Conservation (phyloP, 1,140 invertebrate species). For the Aporrectodea caliginosa region DNA sequence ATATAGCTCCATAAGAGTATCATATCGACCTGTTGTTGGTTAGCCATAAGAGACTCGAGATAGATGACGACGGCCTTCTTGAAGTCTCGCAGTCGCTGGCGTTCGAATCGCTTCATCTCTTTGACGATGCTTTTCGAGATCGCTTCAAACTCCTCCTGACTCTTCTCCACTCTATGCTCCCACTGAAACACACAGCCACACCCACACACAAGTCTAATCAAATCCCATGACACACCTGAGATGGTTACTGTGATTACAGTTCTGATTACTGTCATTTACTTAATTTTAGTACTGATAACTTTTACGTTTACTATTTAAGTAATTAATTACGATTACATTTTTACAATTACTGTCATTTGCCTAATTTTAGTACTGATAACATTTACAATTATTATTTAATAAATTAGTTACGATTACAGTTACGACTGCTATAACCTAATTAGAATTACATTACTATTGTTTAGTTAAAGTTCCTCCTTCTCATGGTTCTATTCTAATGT, state of each 20-base stretch:
- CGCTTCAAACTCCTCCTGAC: conserved; percentile 93
- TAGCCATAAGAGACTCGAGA: conserved; percentile 87
- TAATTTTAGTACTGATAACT: background rate
- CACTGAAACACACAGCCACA: conserved; percentile 65
- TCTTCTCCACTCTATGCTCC: conserved; percentile 91
- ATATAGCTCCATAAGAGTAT: background rate
- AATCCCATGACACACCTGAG: background rate
- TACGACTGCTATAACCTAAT: too few relatives aligned
- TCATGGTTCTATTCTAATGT: too few relatives aligned
- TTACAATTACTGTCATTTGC: too few relatives aligned
- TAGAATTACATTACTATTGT: too few relatives aligned
- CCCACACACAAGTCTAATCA: conserved; percentile 5
- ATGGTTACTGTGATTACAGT: background rate
- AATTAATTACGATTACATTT: too few relatives aligned
- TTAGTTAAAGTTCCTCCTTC: too few relatives aligned
- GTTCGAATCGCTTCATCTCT: conserved; percentile 90
- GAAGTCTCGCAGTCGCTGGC: conserved; percentile 80
- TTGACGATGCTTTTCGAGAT: conserved; percentile 94
- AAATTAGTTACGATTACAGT: too few relatives aligned
- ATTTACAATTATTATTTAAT: too few relatives aligned
- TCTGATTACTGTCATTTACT: background rate
- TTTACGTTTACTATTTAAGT: too few relatives aligned
- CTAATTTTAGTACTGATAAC: too few relatives aligned
- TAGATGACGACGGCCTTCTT: conserved; percentile 82
- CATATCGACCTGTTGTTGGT: conserved; percentile 79